Base-by-base conservation (phyloP, 1,140 invertebrate species). In the Drosophila sechellia region DNA sequence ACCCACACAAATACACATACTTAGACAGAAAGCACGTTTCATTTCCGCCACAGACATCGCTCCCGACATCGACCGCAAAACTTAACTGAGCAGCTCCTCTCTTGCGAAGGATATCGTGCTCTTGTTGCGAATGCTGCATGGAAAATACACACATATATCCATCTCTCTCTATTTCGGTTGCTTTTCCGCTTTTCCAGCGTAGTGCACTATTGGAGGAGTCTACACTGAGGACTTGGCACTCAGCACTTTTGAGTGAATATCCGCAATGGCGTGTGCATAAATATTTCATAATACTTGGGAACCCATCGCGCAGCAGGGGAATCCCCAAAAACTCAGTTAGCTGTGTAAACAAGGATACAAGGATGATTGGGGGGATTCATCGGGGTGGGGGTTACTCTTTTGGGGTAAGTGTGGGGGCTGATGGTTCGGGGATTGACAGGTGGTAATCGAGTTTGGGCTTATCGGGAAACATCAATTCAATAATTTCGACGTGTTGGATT, bases 221-320 rank as follows among this genome's bases (percentile, higher is more conserved):
- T 31, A 8, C 31, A 31, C 31, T 2, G 31, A 31, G 31, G 31
- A 31, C 31, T 31, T 10, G 31, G 60, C 69, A 63, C 45, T 72
- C 78, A 66, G 60, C 64, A 68, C 37, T 68, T 65, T 70, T 63
- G 53, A 59, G 43, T 64, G 79, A 74, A 77, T 66, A 83, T 83
- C 84, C 83, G 83, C 83, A 86, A 69, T 86, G 83, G 79, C 61
- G 84, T 70, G 48, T 87, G 76, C 84, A 87, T 89, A 89, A 89
- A 89, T 89, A 89, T 87, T 87, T 87, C 68, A 87, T 70, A 74
- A 84, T 79, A 77, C 72, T 87, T 73, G 81, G 34, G 43, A 49
- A 27, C 31, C 17, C 27, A 20, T n/a, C 22, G 54, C 4, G 42
- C 48, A 35, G 31, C n/a, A 37, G 48, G 42, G 20, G n/a, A 46